Evolutionary conservation across 2,797 vertebrate genomes (phyloP), one percentile per base, ranked within the genome.

Genomic region (Hydrophis major): DNA sequence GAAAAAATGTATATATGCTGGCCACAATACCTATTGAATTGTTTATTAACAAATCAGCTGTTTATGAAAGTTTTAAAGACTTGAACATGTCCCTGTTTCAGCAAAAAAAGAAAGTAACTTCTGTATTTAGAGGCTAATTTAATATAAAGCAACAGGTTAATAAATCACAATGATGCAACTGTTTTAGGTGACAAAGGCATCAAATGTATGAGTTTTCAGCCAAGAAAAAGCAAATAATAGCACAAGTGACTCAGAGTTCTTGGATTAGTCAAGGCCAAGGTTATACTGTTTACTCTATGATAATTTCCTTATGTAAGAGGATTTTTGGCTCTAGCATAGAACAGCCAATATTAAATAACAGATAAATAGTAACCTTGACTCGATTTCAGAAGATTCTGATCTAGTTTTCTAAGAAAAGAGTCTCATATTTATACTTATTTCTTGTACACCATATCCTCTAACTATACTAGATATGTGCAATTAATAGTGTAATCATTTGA

Each of bases 141-240:
- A 11, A 60, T 47, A 59, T 87, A 37, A 56, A 69, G 47, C 42
- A 88, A 87, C 27, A 37, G 20, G 42, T 66, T 42, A 93, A 0
- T 18, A 89, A 74, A 53, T 8, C 57, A 28, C 92, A 93, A 91
- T 1, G 28, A 2, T 1, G 7, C 4, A 87, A 69, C 66, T 7
- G 2, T 14, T 66, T 83, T 89, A 87, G 7, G 88, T 92, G 86
- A n/a, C 57, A 6, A 32, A 59, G 32, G 42, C 1, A 90, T 87
- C 92, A 4, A 32, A 86, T 6, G 61, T 94, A 94, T 18, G 13
- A 87, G 89, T 87, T 91, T 50, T 25, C 53, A n/a, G 37, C 14
- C 2, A 90, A 94, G 90, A 90, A 16, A 93, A 93, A 92, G 89
- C 92, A 93, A 93, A 94, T 93, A 95, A 28, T 59, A 91, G 89